These are phyloP conservation scores for Steinernema khuongi DNA, from an alignment of 1,140 invertebrate species.

Conservation along the genomic window DNA sequence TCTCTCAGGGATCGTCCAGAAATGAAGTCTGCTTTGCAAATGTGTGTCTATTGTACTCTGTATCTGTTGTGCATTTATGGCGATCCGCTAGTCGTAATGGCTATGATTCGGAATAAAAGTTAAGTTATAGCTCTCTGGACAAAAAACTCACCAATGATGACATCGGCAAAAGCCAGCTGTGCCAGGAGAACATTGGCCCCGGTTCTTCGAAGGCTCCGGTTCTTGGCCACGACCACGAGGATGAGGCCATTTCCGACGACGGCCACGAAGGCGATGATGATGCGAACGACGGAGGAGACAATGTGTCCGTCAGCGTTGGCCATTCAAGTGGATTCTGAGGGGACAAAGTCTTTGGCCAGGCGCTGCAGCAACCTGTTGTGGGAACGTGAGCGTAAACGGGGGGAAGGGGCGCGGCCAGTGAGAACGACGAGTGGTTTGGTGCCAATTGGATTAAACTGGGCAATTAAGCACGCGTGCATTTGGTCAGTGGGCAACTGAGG, in stretches of 20 bases:
- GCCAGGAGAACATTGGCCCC: background rate
- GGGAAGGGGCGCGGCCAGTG: background rate
- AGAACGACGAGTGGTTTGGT: too few relatives aligned
- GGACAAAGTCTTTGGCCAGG: too few relatives aligned
- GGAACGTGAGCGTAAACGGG: background rate
- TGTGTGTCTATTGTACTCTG: too few relatives aligned
- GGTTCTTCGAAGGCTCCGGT: background rate
- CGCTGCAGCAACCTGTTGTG: background rate
- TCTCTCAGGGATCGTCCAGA: too few relatives aligned
- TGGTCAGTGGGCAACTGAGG: too few relatives aligned
- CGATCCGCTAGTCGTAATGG: too few relatives aligned
- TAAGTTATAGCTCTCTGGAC: too few relatives aligned
- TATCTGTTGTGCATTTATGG: too few relatives aligned
- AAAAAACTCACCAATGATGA: background rate
- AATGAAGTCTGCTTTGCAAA: too few relatives aligned
- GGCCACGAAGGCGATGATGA: background rate
- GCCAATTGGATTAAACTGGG: too few relatives aligned
- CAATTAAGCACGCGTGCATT: too few relatives aligned
- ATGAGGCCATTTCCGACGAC: background rate
- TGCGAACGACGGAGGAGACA: background rate
- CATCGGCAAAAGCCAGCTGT: background rate
- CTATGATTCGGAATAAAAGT: too few relatives aligned
- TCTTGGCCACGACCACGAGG: background rate
- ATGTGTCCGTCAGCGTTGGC: background rate
- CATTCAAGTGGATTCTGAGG: background rate